Evolutionary conservation across 2,888 invertebrate species (phyloP).

Genomic region (Trypoxylon attenuatum): DNA sequence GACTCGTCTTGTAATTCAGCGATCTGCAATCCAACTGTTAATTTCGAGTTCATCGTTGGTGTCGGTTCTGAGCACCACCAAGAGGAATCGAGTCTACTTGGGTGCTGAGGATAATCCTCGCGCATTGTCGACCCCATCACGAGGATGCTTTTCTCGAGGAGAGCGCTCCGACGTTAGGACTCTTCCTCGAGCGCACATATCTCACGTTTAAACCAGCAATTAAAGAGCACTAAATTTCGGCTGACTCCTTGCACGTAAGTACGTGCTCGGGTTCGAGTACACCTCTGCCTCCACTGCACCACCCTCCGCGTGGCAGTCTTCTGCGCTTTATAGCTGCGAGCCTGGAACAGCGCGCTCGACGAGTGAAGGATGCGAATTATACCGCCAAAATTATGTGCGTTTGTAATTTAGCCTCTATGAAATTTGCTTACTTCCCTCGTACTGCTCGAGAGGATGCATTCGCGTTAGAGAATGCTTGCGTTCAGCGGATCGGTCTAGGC

Average conservation of each 20-base stretch:
- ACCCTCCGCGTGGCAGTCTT: neutral
- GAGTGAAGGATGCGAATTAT: neutral
- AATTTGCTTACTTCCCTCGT: neutral
- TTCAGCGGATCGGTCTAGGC: too few species aligned
- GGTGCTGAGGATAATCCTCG: conserved; percentile 12
- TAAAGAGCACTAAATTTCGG: conserved; percentile 34
- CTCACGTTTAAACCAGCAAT: conserved; percentile 16
- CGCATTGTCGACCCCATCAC: conserved; percentile 13
- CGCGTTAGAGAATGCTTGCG: too few species aligned
- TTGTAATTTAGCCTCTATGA: neutral
- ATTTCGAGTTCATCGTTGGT: too few species aligned
- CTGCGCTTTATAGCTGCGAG: neutral
- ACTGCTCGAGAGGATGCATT: too few species aligned
- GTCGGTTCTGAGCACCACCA: too few species aligned
- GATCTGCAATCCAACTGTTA: too few species aligned
- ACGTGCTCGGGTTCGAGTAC: neutral
- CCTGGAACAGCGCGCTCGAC: neutral
- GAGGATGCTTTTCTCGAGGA: conserved; percentile 4
- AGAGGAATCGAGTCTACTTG: neutral
- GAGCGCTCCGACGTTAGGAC: too few species aligned
- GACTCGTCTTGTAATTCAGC: too few species aligned
- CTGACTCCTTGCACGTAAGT: neutral
- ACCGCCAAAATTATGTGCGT: neutral
- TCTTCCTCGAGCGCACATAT: conserved; percentile 1
- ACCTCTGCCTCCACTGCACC: conserved; percentile 4